These are phyloP conservation scores for Pseudorectes ferrugineus DNA, from an alignment of 2,113 vertebrate species.

Conservation along the genomic window DNA sequence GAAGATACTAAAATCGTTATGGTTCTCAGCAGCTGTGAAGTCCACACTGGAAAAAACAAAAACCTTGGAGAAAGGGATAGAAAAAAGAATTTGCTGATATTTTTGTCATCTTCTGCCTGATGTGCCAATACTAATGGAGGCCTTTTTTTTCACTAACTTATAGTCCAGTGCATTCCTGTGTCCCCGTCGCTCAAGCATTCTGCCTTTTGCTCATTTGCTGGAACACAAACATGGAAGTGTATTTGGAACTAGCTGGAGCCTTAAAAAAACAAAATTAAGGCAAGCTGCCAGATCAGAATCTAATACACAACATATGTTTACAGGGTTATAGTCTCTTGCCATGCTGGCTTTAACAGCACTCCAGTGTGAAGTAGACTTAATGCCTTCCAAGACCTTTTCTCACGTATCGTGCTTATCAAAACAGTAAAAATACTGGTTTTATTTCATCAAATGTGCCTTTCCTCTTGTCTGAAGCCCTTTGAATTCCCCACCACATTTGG, in stretches of 20 bases:
- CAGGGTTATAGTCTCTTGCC: conserved; percentile 18
- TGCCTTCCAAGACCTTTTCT: conserved; percentile 52
- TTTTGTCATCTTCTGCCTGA: conserved; percentile 9
- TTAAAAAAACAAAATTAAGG: conserved; percentile 48
- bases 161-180: neutral
- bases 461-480: conserved; percentile 3
- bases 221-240: conserved; percentile 50
- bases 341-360: conserved; percentile 40
- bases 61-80: neutral
- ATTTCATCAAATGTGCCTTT: conserved; percentile 29
- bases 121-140: neutral
- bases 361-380: conserved; percentile 49
- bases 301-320: conserved; percentile 66
- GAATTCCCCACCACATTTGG: neutral
- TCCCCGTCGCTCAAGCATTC: neutral
- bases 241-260: conserved; percentile 28
- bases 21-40: neutral
- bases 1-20: neutral
- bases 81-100: neutral
- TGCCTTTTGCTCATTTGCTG: conserved; percentile 10
- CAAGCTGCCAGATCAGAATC: conserved; percentile 66
- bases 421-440: neutral
- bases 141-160: neutral
- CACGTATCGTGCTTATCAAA: conserved; percentile 34
- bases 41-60: neutral